A percentile compares a stretch with the other conserved stretches of the same genome.
Conservation (phyloP, 1,140 invertebrate genomes). For the Melanaphis sacchari region DNA sequence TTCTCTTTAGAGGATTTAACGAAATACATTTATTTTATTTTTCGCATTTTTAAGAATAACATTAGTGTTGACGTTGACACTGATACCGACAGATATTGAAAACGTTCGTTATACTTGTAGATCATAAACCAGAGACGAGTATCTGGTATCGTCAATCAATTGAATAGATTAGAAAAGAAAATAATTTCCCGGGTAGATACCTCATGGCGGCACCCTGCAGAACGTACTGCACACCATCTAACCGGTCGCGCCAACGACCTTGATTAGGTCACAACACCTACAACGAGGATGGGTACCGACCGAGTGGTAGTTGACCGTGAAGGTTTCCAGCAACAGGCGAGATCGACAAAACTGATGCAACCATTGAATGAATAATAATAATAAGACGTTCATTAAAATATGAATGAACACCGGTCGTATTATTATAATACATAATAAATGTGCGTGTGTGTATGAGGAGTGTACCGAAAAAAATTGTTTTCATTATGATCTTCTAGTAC, state of each 20-base stretch:
- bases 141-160: background rate
- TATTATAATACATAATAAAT: conserved; percentile 14
- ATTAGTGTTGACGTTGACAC: background rate
- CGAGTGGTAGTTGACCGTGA: conserved; percentile 33
- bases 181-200: background rate
- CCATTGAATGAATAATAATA: conserved; percentile 48
- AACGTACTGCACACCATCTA: background rate
- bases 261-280: conserved; percentile 56
- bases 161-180: conserved; percentile 12
- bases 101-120: background rate
- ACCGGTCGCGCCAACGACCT: conserved; percentile 42
- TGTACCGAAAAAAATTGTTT: conserved; percentile 37
- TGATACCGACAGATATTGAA: background rate
- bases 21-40: background rate
- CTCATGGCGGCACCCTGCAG: background rate
- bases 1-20: background rate
- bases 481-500: conserved; percentile 7
- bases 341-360: conserved; percentile 15
- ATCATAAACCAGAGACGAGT: background rate
- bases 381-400: conserved; percentile 53
- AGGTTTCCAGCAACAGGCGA: conserved; percentile 41
- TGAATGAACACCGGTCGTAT: conserved; percentile 47
- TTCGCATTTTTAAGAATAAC: background rate
- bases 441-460: conserved; percentile 11
- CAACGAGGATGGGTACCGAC: conserved; percentile 27